phyloP scores from a whole-genome alignment of 1,140 invertebrate species.

The Hirudo medicinalis region DNA sequence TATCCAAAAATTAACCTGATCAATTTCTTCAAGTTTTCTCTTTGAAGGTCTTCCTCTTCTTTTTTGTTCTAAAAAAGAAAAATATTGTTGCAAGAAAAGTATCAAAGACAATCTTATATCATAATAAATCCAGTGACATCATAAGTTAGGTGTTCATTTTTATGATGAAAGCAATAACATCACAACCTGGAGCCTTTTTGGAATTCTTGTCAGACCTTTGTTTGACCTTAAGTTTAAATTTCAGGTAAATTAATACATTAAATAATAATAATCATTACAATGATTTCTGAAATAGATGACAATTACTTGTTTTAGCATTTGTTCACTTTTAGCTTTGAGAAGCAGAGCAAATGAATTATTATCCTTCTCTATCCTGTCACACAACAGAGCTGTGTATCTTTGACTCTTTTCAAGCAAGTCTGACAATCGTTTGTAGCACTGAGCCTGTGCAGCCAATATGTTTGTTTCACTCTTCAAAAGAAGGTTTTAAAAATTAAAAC shows the following conservation, averaged over 20 bases:
- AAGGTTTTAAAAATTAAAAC: too few species aligned
- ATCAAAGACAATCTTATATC: neutral
- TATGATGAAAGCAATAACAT: neutral
- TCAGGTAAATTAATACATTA: neutral
- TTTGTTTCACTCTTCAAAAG: too few species aligned
- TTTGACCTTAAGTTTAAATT: neutral
- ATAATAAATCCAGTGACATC: neutral
- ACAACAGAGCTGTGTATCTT: neutral
- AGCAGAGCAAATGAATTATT: neutral
- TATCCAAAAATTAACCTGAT: neutral
- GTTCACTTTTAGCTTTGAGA: neutral
- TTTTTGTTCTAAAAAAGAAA: neutral
- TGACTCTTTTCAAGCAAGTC: constrained; percentile 9
- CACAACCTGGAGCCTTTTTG: neutral
- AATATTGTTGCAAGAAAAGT: neutral
- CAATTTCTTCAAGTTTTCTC: neutral
- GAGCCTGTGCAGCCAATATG: neutral
- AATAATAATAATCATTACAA: neutral
- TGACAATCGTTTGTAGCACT: constrained; percentile 1
- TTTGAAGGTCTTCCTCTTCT: neutral
- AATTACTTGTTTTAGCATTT: neutral
- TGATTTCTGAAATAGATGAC: neutral
- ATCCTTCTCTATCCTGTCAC: neutral
- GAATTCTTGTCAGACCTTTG: neutral
- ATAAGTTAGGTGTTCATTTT: neutral